These are phyloP conservation scores for Rhadina sibilatrix DNA, from an alignment of 2,113 vertebrate species.

Conservation along the genomic window DNA sequence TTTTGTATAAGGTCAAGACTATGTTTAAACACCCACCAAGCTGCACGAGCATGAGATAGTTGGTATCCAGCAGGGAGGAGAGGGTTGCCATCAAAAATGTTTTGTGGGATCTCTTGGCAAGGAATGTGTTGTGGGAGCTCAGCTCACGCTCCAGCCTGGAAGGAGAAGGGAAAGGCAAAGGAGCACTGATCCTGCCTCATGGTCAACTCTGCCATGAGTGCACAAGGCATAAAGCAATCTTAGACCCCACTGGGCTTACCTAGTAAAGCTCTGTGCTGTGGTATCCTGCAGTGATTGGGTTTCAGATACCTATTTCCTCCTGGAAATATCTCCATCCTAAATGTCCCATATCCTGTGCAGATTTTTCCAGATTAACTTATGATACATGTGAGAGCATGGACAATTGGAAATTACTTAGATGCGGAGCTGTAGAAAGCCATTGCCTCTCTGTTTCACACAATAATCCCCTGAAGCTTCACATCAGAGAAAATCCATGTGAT, in stretches of 20 bases:
- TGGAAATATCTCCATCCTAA: background rate
- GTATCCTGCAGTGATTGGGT: background rate
- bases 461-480: slow-evolving; percentile 32
- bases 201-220: background rate
- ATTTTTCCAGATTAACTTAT: background rate
- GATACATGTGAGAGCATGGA: background rate
- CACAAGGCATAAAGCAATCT: background rate
- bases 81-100: background rate
- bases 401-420: background rate
- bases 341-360: background rate
- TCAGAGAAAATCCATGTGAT: slow-evolving; percentile 45
- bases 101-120: background rate
- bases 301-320: background rate
- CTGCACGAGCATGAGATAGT: background rate
- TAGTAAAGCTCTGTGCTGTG: background rate
- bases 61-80: background rate
- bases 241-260: background rate
- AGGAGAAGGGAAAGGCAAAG: background rate
- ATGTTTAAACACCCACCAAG: background rate
- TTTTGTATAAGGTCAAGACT: background rate
- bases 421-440: background rate
- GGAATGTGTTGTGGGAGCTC: background rate
- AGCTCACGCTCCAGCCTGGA: background rate
- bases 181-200: background rate
- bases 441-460: slow-evolving; percentile 31